Evolutionary conservation across 2,113 vertebrate species (phyloP).

Genomic region (Hylia prasina): DNA sequence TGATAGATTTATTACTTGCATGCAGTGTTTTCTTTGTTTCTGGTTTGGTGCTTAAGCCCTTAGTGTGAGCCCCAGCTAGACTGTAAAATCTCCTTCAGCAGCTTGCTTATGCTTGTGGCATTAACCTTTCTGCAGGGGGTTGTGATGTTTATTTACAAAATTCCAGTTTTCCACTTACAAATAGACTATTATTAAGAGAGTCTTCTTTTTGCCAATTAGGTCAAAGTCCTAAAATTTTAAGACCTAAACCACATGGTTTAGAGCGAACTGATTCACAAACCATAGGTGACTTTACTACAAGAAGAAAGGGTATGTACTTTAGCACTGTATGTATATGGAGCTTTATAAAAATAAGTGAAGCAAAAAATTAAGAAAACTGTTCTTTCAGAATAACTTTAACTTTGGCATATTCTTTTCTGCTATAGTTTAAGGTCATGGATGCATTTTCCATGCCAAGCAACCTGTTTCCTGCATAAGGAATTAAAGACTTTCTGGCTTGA

Average conservation of each 20-base stretch:
- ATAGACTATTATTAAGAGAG: constrained; percentile 81
- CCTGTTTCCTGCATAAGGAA: not conserved
- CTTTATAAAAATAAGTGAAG: constrained; percentile 54
- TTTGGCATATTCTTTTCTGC: not conserved
- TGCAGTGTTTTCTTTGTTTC: constrained; percentile 21
- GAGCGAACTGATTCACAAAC: constrained; percentile 99
- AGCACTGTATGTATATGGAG: constrained; percentile 72
- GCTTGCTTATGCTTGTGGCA: constrained; percentile 63
- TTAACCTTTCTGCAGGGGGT: constrained; percentile 65
- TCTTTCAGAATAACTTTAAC: not conserved
- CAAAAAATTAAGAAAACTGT: constrained; percentile 20
- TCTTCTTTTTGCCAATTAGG: constrained; percentile 99
- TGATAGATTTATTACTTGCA: constrained; percentile 17
- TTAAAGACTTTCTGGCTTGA: not conserved
- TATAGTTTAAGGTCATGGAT: not conserved
- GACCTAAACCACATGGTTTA: constrained; percentile 97
- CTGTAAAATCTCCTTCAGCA: constrained; percentile 15
- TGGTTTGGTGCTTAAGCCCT: constrained; percentile 33
- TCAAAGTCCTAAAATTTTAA: constrained; percentile 99
- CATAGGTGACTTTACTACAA: constrained; percentile 94
- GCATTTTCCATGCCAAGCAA: not conserved
- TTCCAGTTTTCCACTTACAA: constrained; percentile 66
- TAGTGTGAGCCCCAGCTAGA: constrained; percentile 20
- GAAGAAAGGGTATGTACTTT: constrained; percentile 98
- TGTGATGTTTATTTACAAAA: constrained; percentile 60